Evolutionary conservation across 2,888 invertebrate genomes (phyloP), one percentile per base, ranked within the genome.

Genomic region (Sericinus montela): DNA sequence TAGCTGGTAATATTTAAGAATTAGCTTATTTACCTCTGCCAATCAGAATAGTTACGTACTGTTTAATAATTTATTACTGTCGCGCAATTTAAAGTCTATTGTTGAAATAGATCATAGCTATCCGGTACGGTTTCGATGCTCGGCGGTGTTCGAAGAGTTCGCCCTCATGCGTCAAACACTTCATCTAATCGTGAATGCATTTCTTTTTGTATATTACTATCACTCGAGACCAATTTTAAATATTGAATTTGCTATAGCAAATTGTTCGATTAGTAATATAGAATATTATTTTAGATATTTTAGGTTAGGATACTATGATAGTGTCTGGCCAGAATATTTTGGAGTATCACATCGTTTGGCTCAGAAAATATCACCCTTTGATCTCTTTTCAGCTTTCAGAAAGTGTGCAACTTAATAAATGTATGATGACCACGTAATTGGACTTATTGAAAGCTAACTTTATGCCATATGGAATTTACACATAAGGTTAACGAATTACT

Each of bases 401-500:
- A 86, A 86, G 84, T 86, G 75, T 78, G 83, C 84, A 84, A 86
- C 87, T 86, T 85, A 85, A 86, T 84, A 76, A 80, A 79, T 80
- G 75, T 75, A 75, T 61, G 57, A 76, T 75, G 81, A 82, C 82
- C 82, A 80, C 74, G 70, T 79, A 62, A 72, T 79, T 75, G 79
- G 80, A 87, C 84, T 86, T 87, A 84, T 86, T 86, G 87, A 86
- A 88, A 87, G 88, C 86, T 85, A 85, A 88, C 82, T 85, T 83
- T 86, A 88, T 87, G 88, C 88, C 88, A 88, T 88, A 87, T 77
- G 88, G 87, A 87, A 86, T 86, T 87, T 82, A 82, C 70, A 86
- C 86, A 85, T 87, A 87, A 87, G 86, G 82, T 85, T 87, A 84
- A 88, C 88, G 88, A 88, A 88, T 87, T 88, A 86, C 86, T 88